Evolutionary conservation across 2,797 vertebrate species (phyloP).

Genomic region (Thaleichthys pacificus): DNA sequence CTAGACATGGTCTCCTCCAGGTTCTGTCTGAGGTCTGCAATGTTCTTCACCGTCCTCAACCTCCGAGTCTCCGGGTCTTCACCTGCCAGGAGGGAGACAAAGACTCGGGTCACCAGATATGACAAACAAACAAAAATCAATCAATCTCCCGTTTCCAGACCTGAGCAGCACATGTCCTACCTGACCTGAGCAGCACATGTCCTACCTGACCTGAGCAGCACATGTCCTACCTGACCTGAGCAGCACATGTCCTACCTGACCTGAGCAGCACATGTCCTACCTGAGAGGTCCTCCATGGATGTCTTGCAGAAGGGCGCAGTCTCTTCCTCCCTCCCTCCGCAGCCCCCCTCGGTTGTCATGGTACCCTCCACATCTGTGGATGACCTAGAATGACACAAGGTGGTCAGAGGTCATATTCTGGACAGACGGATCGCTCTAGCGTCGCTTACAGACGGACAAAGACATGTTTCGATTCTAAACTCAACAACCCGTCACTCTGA

Average conservation of each 20-base stretch:
- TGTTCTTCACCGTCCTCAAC: conserved; percentile 93
- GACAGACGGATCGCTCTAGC: background rate
- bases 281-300: conserved; percentile 86
- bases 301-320: conserved; percentile 83
- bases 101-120: background rate
- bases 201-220: no score
- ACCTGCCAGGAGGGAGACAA: conserved; percentile 61
- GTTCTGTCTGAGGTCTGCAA: conserved; percentile 95
- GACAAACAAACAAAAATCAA: background rate
- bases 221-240: no score
- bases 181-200: no score
- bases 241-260: background rate
- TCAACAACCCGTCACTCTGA: no score
- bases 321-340: conserved; percentile 78
- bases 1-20: conserved; percentile 98
- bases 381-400: conserved; percentile 74
- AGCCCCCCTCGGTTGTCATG: conserved; percentile 73
- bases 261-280: conserved; percentile 58
- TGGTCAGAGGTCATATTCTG: conserved; percentile 28
- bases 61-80: conserved; percentile 93
- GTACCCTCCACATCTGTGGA: conserved; percentile 90
- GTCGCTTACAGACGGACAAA: background rate
- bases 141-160: background rate
- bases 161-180: no score
- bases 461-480: conserved; percentile 18